Conservation (phyloP, 2,888 invertebrate genomes). For the Ptilodon capucinus region DNA sequence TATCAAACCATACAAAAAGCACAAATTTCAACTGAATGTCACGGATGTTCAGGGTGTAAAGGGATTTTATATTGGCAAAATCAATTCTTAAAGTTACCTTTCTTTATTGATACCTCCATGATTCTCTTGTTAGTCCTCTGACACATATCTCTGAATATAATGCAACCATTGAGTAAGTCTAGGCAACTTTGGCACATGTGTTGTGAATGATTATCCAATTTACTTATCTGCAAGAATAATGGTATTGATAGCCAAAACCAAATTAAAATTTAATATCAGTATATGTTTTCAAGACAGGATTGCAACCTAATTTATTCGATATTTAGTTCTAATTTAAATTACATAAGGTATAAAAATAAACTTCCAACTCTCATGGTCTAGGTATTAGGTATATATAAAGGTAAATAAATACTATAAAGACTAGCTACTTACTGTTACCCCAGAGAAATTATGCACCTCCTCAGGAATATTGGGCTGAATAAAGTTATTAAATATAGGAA, state of each 20-base stretch:
- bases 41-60: background rate
- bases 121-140: constrained; percentile 56
- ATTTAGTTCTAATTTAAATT: too few relatives aligned
- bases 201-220: constrained; percentile 56
- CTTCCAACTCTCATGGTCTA: too few relatives aligned
- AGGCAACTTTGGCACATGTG: constrained; percentile 67
- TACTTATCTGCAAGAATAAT: constrained; percentile 48
- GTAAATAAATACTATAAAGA: too few relatives aligned
- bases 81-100: constrained; percentile 45
- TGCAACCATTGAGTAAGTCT: constrained; percentile 68
- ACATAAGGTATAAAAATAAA: too few relatives aligned
- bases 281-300: too few relatives aligned
- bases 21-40: too few relatives aligned
- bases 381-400: too few relatives aligned
- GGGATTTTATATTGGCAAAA: background rate
- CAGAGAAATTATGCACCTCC: constrained; percentile 65
- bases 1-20: too few relatives aligned
- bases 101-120: constrained; percentile 52
- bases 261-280: too few relatives aligned
- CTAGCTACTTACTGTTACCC: constrained; percentile 58
- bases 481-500: constrained; percentile 66
- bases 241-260: too few relatives aligned
- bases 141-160: constrained; percentile 69
- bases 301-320: too few relatives aligned
- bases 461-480: constrained; percentile 60